Conservation (phyloP, 2,888 invertebrate genomes). For the Synergus itoensis region DNA sequence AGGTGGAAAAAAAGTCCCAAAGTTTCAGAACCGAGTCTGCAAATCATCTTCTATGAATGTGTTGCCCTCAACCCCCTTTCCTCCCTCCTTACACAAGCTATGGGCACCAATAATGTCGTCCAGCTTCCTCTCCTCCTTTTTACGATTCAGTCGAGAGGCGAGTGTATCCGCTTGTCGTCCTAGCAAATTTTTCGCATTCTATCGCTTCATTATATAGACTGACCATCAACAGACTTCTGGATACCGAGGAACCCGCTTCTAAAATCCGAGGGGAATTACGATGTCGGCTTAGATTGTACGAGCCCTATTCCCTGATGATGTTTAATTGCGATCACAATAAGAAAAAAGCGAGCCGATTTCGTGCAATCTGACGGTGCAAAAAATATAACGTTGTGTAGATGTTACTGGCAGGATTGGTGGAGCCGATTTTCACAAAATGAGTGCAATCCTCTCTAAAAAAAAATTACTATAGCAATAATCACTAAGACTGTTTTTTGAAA, state of each 20-base stretch:
- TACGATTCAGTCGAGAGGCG: conserved; percentile 64
- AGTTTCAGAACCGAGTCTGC: conserved; percentile 66
- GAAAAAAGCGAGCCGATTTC: background rate
- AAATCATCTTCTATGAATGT: conserved; percentile 71
- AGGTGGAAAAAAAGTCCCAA: conserved; percentile 65
- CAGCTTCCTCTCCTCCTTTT: conserved; percentile 59
- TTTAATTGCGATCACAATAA: conserved; percentile 10
- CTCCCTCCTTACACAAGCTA: conserved; percentile 34
- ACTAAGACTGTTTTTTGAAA: too few relatives aligned
- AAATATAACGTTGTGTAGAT: background rate
- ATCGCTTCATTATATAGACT: conserved; percentile 72
- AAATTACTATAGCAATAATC: too few relatives aligned
- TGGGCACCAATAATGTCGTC: conserved; percentile 35
- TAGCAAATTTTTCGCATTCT: conserved; percentile 73
- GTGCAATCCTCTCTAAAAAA: too few relatives aligned
- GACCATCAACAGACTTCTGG: conserved; percentile 58
- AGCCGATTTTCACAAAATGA: background rate
- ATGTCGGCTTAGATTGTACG: conserved; percentile 64
- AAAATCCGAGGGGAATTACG: conserved; percentile 63
- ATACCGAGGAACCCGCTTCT: conserved; percentile 56
- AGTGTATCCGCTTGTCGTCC: conserved; percentile 68
- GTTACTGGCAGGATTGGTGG: background rate
- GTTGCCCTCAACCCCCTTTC: conserved; percentile 51
- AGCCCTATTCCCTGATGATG: conserved; percentile 49
- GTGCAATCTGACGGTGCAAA: background rate